phyloP scores from a whole-genome alignment of 2,113 vertebrate genomes.

The Thamnophis sirtalis region DNA sequence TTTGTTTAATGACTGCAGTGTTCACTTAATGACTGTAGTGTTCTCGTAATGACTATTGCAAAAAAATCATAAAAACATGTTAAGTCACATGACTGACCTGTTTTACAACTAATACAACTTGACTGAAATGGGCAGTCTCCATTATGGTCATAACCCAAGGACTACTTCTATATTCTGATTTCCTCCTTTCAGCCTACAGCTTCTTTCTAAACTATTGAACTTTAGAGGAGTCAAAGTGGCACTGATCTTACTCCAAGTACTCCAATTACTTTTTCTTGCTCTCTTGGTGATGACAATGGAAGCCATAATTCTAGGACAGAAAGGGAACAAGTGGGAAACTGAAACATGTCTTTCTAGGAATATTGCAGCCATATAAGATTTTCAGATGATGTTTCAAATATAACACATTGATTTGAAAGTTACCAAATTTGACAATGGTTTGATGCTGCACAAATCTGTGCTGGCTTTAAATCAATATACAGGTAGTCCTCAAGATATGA shows the following conservation, averaged over 20 bases:
- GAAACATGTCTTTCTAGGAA: neutral
- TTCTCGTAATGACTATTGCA: too few relatives aligned
- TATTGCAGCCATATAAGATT: neutral
- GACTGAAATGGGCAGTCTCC: too few relatives aligned
- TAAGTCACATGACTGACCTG: too few relatives aligned
- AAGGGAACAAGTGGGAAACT: neutral
- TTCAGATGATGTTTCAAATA: neutral
- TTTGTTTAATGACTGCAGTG: too few relatives aligned
- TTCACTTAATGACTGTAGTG: too few relatives aligned
- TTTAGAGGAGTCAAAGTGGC: neutral
- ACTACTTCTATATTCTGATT: neutral
- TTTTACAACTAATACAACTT: too few relatives aligned
- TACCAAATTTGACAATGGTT: neutral
- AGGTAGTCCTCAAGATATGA: too few relatives aligned
- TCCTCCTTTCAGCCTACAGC: neutral
- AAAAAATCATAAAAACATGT: too few relatives aligned
- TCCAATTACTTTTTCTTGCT: neutral
- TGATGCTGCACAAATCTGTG: neutral
- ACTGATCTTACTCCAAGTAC: neutral
- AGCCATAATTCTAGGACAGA: neutral
- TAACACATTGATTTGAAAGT: neutral
- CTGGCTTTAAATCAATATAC: neutral
- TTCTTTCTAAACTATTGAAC: neutral
- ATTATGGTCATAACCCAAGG: too few relatives aligned
- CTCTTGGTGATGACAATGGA: neutral